Evolutionary conservation across 1,140 invertebrate genomes (phyloP).

Genomic region (Neodiprion pinetum): DNA sequence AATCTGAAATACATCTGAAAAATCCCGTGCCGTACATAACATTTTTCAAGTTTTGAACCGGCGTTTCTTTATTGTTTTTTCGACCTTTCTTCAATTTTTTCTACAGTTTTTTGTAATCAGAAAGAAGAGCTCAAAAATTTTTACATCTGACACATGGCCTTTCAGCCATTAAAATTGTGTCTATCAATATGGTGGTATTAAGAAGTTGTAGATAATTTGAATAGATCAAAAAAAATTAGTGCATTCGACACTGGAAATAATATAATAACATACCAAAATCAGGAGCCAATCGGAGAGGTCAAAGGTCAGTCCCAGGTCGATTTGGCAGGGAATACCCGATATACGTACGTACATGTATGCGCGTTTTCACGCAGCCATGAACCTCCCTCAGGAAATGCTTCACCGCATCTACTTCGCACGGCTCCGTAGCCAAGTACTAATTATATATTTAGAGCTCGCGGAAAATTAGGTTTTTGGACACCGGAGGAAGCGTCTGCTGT

Average conservation of each 20-base stretch:
- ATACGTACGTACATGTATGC: constrained; percentile 4
- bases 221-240: background rate
- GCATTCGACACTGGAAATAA: background rate
- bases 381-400: constrained; percentile 8
- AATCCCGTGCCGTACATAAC: too few species aligned
- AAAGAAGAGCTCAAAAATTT: too few species aligned
- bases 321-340: background rate
- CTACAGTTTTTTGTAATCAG: too few species aligned
- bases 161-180: background rate
- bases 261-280: background rate
- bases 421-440: constrained; percentile 21
- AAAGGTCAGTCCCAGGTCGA: too few species aligned
- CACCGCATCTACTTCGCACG: constrained; percentile 9
- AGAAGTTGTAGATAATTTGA: background rate
- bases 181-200: too few species aligned
- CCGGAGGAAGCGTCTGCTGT: background rate
- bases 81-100: too few species aligned
- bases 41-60: too few species aligned
- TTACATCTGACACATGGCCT: too few species aligned
- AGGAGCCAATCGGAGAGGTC: background rate
- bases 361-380: background rate
- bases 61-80: too few species aligned
- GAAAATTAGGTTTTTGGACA: constrained; percentile 23
- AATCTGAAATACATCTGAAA: too few species aligned
- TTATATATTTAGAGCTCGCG: constrained; percentile 27